Percentiles rank a stretch among this genome's conserved stretches.
Conservation (phyloP, 53 echinoderm and acorn worm genomes). For the Stichopus horrens region DNA sequence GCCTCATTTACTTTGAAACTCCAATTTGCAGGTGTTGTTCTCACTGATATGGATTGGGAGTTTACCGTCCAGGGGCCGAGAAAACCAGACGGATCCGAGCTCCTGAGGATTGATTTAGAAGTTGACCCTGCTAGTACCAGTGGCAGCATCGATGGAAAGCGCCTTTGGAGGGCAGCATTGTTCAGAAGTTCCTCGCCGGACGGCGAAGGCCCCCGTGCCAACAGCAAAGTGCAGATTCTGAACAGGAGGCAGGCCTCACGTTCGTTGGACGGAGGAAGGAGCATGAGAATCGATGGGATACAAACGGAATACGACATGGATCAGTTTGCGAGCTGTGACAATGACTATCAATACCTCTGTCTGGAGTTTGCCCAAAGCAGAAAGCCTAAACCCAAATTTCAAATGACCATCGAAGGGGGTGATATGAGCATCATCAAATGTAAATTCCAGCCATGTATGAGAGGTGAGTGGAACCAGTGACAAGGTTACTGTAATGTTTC, state of each 20-base stretch:
- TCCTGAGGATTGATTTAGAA: conserved; percentile 39
- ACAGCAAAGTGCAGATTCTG: conserved; percentile 63
- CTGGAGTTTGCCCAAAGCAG: conserved; percentile 75
- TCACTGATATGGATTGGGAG: conserved; percentile 79
- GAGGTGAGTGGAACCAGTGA: conserved; percentile 53
- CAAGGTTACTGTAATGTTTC: too few species aligned
- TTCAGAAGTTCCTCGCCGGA: conserved; percentile 64
- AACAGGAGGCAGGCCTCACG: conserved; percentile 55
- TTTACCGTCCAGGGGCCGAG: conserved; percentile 50
- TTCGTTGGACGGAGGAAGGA: conserved; percentile 40
- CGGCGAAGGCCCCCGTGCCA: conserved; percentile 58
- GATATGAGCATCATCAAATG: conserved; percentile 68
- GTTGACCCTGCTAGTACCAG: conserved; percentile 52
- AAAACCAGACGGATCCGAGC: conserved; percentile 31
- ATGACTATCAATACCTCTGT: conserved; percentile 76
- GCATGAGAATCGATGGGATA: conserved; percentile 50
- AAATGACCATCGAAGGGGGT: conserved; percentile 45
- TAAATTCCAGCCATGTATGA: conserved; percentile 71
- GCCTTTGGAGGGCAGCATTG: conserved; percentile 77
- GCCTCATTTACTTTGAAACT: neutral
- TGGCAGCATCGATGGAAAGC: conserved; percentile 51
- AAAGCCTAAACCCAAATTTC: conserved; percentile 65
- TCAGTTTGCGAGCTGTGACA: conserved; percentile 64
- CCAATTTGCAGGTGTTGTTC: conserved; percentile 62
- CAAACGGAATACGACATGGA: conserved; percentile 69